Base-by-base conservation (phyloP, 35 echinoderm and acorn worm species). In the Ophioderma brevispina region DNA sequence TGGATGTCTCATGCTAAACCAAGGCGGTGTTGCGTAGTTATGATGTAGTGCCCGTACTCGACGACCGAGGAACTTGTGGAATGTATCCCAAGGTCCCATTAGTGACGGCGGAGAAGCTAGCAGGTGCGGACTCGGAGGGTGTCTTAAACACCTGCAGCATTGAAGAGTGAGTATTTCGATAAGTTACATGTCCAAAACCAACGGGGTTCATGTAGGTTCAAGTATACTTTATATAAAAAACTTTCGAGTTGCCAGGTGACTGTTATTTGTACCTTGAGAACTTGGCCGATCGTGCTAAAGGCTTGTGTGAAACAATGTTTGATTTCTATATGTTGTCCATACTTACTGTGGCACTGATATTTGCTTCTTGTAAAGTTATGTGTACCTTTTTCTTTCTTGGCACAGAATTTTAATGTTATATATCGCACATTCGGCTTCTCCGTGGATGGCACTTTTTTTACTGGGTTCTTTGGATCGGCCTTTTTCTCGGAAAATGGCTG, bases 1-100 rank as follows among this genome's bases (percentile, higher is more conserved):
- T 70, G 33, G 83, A 34, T 76, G 43, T 42, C 21, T 90, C 89
- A 11, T 33, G 28, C 80, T 50, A 3, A 90, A 64, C 89, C 89
- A 84, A 4, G 18, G 34, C 0, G 89, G 89, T 35, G 64, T 80
- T 39, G 55, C 84, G 39, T 90, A 42, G 38, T 83, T n/a, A 77
- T 31, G 38, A 55, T 17, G 84, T 84, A 25, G 23, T 75, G 14
- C 80, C 79, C n/a, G 42, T 70, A 2, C 59, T 25, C 2, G 59
- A 70, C n/a, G 17, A 2, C 4, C 10, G 23, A 18, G 28, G 17
- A 25, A 30, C 23, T 70, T 25, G 15, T 70, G 59, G 59, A 70
- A 25, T 70, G 59, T 25, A 52, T 52, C 8, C 21, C 8, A 11
- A 52, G 28, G 41, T 6, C 59, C 6, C 6, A 25, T 70, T 25